Base-by-base conservation (phyloP, 2,797 vertebrate species). In the Eidolon dupreanum region DNA sequence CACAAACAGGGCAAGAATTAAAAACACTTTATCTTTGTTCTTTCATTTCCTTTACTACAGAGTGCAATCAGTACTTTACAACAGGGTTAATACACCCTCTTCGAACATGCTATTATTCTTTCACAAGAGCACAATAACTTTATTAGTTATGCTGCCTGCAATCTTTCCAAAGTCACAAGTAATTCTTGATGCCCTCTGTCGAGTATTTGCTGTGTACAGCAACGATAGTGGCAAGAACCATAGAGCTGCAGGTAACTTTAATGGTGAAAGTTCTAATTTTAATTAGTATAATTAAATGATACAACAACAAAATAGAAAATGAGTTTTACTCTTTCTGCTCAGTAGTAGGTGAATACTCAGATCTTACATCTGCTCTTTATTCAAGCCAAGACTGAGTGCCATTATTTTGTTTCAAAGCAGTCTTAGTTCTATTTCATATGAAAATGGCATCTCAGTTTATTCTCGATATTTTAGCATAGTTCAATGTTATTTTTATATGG, bases 81-180 rank as follows among this genome's bases (percentile, higher is more conserved):
- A 98, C 98, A 98, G 98, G 98, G 98, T 99, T 99, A 99, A 99
- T 99, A 98, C 68, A 95, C 97, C 98, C 97, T 98, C 98, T 99
- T 99, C 98, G 99, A 99, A 98, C 98, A 98, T 98, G 96, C 97
- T 98, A 98, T 99, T 99, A 99, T 98, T 98, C 98, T 98, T 98
- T 98, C 98, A 98, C 97, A 98, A 98, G 97, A 98, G 96, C 98
- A 98, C 98, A 98, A 98, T 98, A 98, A 98, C 97, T 98, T 99
- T 98, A 98, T 99, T 99, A 99, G 98, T 98, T 98, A 98, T 98
- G 97, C 98, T 98, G 98, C 98, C 98, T 99, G 96, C 95, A 97
- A n/a, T 96, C 97, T 98, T 97, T 98, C 98, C 97, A 97, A 96
- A 96, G 95, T 98, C 96, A 88, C 88, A 90, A 98, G 97, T 93